Evolutionary conservation across 2,888 invertebrate species (phyloP).

Genomic region (Tenodera sinensis): DNA sequence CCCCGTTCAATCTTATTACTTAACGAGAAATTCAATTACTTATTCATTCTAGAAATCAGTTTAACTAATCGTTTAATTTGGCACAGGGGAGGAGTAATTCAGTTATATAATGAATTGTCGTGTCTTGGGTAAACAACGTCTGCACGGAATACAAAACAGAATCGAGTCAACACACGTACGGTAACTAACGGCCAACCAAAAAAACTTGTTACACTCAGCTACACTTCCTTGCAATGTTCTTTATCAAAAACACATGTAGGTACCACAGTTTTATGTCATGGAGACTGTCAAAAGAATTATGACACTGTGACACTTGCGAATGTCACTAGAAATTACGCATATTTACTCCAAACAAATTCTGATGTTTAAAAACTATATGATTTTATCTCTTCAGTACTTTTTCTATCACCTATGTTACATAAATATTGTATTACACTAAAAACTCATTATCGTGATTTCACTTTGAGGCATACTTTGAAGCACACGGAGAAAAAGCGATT

Average conservation of each 20-base stretch:
- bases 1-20: conserved; percentile 60
- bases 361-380: no score
- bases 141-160: conserved; percentile 29
- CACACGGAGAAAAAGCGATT: no score
- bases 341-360: background rate
- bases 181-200: conserved; percentile 9
- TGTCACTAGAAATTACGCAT: conserved; percentile 25
- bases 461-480: no score
- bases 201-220: background rate
- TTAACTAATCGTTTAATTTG: conserved; percentile 51
- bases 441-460: no score
- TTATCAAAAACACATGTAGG: background rate
- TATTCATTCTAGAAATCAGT: conserved; percentile 50
- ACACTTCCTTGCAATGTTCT: background rate
- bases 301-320: no score
- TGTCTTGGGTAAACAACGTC: conserved; percentile 47
- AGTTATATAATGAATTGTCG: conserved; percentile 49
- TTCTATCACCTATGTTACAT: no score
- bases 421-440: no score
- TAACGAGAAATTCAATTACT: conserved; percentile 50
- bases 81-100: conserved; percentile 39
- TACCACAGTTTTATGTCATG: conserved; percentile 23
- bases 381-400: no score
- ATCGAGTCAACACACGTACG: conserved; percentile 25
- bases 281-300: background rate